Conservation (phyloP, 1,140 invertebrate genomes). For the Spodoptera frugiperda region DNA sequence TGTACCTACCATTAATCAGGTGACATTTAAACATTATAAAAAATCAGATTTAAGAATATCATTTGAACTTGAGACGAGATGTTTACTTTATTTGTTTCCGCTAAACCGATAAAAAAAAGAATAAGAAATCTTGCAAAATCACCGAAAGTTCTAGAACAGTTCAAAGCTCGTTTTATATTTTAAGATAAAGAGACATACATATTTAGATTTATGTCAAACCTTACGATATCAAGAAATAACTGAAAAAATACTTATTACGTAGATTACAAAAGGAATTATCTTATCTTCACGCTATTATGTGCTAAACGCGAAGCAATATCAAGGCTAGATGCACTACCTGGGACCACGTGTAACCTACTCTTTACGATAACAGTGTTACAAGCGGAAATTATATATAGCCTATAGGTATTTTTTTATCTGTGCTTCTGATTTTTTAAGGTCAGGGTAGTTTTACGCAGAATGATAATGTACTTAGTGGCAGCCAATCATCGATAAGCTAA, state of each 20-base stretch:
- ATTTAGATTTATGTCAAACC: background rate
- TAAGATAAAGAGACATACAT: too few species aligned
- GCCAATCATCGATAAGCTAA: too few species aligned
- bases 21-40: too few species aligned
- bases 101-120: too few species aligned
- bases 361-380: background rate
- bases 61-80: too few species aligned
- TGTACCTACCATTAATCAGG: too few species aligned
- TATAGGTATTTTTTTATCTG: background rate
- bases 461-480: too few species aligned
- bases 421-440: too few species aligned
- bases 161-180: too few species aligned
- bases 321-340: background rate
- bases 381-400: background rate
- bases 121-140: background rate
- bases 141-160: too few species aligned
- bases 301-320: constrained; percentile 22
- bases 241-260: background rate
- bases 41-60: background rate
- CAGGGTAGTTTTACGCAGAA: too few species aligned
- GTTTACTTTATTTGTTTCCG: too few species aligned
- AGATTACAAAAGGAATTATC: constrained; percentile 3
- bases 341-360: background rate
- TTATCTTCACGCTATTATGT: constrained; percentile 24
- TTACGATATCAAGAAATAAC: background rate